These are phyloP conservation scores for Morelia viridis DNA, from an alignment of 2,797 vertebrate genomes.

Conservation along the genomic window DNA sequence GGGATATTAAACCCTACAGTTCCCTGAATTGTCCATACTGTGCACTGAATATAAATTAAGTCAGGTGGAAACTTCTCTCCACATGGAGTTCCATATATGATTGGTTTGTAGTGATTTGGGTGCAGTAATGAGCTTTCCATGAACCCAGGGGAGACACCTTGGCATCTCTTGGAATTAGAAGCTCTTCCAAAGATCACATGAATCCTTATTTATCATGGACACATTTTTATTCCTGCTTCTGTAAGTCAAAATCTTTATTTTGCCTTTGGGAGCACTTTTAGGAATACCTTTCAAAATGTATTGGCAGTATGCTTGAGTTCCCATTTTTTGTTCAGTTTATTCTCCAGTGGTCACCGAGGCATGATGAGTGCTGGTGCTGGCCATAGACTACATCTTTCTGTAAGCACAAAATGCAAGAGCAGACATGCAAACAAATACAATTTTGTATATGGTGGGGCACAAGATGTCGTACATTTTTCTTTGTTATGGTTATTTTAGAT, in stretches of 20 bases:
- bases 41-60: background rate
- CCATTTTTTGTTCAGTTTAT: no score
- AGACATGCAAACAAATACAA: background rate
- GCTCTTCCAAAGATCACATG: background rate
- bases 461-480: background rate
- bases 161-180: background rate
- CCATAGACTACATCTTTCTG: background rate
- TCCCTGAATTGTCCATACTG: background rate
- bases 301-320: no score
- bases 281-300: no score
- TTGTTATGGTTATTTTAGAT: background rate
- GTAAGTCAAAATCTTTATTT: no score
- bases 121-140: background rate
- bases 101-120: background rate
- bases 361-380: no score
- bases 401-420: background rate
- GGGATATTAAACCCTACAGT: background rate
- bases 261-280: no score
- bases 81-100: background rate
- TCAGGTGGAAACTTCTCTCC: background rate
- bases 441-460: background rate
- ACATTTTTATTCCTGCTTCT: no score
- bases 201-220: background rate
- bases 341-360: background rate
- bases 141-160: background rate